Percentiles rank a stretch among this genome's conserved stretches.
These are phyloP conservation scores for Sandelia bainsii DNA, from an alignment of 2,797 vertebrate genomes.

Conservation along the genomic window DNA sequence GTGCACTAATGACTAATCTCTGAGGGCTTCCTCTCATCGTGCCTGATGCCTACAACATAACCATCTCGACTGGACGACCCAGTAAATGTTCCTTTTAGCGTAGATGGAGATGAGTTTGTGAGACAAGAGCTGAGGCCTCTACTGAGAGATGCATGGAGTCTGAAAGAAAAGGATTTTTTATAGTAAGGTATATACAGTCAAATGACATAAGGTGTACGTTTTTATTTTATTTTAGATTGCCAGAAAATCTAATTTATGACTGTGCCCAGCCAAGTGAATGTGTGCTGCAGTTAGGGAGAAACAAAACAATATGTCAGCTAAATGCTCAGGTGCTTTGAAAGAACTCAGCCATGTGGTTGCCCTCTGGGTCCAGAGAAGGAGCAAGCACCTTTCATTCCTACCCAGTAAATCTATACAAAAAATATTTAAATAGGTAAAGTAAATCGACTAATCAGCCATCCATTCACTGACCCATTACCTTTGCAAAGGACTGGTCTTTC, in stretches of 20 bases:
- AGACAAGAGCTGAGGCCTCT: constrained; percentile 27
- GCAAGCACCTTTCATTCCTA: constrained; percentile 70
- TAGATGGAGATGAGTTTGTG: constrained; percentile 31
- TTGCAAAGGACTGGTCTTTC: constrained; percentile 76
- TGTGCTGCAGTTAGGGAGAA: constrained; percentile 42
- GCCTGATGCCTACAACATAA: constrained; percentile 66
- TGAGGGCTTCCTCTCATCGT: constrained; percentile 67
- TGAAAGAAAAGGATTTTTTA: constrained; percentile 24
- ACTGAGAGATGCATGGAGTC: constrained; percentile 21
- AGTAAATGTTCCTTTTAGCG: constrained; percentile 50
- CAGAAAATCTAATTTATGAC: constrained; percentile 55
- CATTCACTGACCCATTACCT: constrained; percentile 79
- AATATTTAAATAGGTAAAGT: constrained; percentile 74
- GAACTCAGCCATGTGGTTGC: constrained; percentile 46
- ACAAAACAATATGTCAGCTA: constrained; percentile 55
- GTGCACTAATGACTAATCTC: constrained; percentile 81
- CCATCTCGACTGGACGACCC: constrained; percentile 43
- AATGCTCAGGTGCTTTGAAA: constrained; percentile 54
- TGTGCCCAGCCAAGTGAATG: constrained; percentile 36
- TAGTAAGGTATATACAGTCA: not conserved
- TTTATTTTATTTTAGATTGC: constrained; percentile 56
- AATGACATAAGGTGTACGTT: constrained; percentile 48
- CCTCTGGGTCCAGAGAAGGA: constrained; percentile 32
- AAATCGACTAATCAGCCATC: constrained; percentile 79
- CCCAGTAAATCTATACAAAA: constrained; percentile 75